Conservation (phyloP, 2,113 vertebrate genomes). For the Tiliqua scincoides region DNA sequence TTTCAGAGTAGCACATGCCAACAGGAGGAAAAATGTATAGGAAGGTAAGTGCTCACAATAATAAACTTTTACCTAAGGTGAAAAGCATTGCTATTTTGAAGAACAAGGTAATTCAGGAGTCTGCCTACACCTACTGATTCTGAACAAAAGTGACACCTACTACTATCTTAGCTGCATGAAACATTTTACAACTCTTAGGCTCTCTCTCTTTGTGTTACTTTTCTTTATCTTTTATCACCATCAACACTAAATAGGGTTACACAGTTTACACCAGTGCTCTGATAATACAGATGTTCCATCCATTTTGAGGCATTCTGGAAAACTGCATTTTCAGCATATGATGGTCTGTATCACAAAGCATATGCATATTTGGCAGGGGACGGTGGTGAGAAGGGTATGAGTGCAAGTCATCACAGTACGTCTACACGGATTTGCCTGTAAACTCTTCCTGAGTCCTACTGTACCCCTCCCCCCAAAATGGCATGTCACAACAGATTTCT, state of each 20-base stretch:
- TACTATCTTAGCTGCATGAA: constrained; percentile 26
- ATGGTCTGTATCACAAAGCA: not conserved
- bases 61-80: constrained; percentile 40
- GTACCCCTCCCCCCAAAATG: not conserved
- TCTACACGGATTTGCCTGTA: not conserved
- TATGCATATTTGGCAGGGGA: not conserved
- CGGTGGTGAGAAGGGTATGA: not conserved
- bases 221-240: constrained; percentile 34
- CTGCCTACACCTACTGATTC: constrained; percentile 43
- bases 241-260: constrained; percentile 1
- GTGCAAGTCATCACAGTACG: not conserved
- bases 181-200: constrained; percentile 30
- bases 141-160: constrained; percentile 43
- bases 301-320: constrained; percentile 34
- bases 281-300: not conserved
- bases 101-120: constrained; percentile 52
- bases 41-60: constrained; percentile 29
- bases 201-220: constrained; percentile 22
- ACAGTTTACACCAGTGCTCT: not conserved
- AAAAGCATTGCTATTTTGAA: constrained; percentile 57
- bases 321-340: not conserved
- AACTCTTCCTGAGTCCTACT: not conserved
- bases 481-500: not conserved
- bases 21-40: constrained; percentile 38
- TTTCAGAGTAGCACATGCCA: constrained; percentile 36